phyloP scores from a whole-genome alignment of 2,888 invertebrate species.

The Rhabditoides inermis region DNA sequence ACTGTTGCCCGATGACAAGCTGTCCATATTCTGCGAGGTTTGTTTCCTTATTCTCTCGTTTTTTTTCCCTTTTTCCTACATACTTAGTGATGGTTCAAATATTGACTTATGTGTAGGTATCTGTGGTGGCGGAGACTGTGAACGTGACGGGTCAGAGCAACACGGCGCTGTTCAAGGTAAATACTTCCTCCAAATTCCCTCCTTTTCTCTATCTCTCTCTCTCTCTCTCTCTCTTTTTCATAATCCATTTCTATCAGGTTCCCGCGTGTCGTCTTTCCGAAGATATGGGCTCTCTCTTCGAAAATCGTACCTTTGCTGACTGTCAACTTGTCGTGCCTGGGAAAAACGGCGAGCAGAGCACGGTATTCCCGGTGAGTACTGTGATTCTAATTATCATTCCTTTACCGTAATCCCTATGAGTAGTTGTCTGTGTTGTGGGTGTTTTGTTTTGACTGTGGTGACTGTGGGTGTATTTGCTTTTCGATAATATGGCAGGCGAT shows the following conservation, averaged over 20 bases:
- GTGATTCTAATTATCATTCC: too few species aligned
- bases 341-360: too few species aligned
- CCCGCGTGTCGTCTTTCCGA: constrained; percentile 71
- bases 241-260: constrained; percentile 63
- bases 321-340: constrained; percentile 91
- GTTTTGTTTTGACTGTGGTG: too few species aligned
- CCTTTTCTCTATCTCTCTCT: neutral
- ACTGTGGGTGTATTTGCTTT: too few species aligned
- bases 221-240: neutral
- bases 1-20: constrained; percentile 91
- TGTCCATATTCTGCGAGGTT: constrained; percentile 91
- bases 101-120: constrained; percentile 56
- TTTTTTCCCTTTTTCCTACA: neutral
- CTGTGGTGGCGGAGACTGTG: constrained; percentile 95
- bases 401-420: too few species aligned
- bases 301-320: constrained; percentile 93
- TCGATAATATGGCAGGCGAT: too few species aligned
- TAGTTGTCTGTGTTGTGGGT: too few species aligned
- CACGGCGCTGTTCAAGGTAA: constrained; percentile 34
- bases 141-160: constrained; percentile 89
- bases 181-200: neutral
- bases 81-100: too few species aligned
- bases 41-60: constrained; percentile 52
- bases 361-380: too few species aligned
- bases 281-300: constrained; percentile 87